These are phyloP conservation scores for Coranthus polyacanthus DNA, from an alignment of 2,797 vertebrate genomes.

Conservation along the genomic window DNA sequence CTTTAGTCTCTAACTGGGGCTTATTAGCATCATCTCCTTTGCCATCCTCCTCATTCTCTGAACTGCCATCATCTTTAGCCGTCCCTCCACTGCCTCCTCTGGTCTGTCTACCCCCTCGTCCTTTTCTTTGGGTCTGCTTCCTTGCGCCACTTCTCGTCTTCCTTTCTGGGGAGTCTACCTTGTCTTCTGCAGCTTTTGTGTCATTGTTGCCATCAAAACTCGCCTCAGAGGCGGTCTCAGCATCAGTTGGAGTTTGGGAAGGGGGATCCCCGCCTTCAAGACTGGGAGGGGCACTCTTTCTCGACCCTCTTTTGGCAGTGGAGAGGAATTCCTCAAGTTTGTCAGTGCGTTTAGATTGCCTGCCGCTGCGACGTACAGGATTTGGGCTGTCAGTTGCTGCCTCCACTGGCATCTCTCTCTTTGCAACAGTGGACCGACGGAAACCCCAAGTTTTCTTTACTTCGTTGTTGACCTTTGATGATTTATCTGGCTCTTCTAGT, in stretches of 20 bases:
- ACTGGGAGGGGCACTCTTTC: slow-evolving; percentile 83
- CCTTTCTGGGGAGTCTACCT: slow-evolving; percentile 74
- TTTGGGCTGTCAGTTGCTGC: slow-evolving; percentile 82
- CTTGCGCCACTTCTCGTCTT: slow-evolving; percentile 72
- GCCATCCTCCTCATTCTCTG: slow-evolving; percentile 81
- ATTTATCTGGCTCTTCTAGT: slow-evolving; percentile 72
- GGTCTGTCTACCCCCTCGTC: slow-evolving; percentile 50
- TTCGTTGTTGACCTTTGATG: slow-evolving; percentile 86
- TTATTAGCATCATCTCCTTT: slow-evolving; percentile 36
- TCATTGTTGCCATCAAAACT: slow-evolving; percentile 93
- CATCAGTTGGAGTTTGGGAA: slow-evolving; percentile 92
- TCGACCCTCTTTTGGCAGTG: slow-evolving; percentile 88
- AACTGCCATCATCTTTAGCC: slow-evolving; percentile 81
- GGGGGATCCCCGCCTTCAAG: slow-evolving; percentile 91
- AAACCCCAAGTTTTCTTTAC: slow-evolving; percentile 95
- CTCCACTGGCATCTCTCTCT: slow-evolving; percentile 91
- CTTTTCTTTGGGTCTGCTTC: slow-evolving; percentile 48
- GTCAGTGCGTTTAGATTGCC: slow-evolving; percentile 95
- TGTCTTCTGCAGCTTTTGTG: slow-evolving; percentile 77
- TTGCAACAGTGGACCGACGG: slow-evolving; percentile 92
- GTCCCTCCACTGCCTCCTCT: slow-evolving; percentile 24
- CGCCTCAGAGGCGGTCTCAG: slow-evolving; percentile 94
- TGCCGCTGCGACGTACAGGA: slow-evolving; percentile 92
- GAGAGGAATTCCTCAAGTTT: slow-evolving; percentile 96
- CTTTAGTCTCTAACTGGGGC: slow-evolving; percentile 24